Base-by-base conservation (phyloP, 2,888 invertebrate genomes). In the Callyntrura sp. region DNA sequence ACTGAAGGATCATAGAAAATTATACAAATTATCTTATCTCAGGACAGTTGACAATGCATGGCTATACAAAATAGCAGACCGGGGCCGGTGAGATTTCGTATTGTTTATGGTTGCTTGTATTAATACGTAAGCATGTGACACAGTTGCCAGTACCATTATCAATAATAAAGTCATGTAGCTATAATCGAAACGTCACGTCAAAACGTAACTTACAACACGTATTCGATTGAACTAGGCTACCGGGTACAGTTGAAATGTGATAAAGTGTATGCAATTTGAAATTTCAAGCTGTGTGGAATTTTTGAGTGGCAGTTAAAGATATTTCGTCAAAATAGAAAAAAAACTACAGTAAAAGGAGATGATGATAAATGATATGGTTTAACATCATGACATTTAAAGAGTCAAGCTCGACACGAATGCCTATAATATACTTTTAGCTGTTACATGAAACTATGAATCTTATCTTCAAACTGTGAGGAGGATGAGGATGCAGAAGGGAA, bases 321-420 rank as follows among this genome's bases (percentile, higher is more conserved):
- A 65, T 23, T 65, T 23, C 3, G 62, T 43, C 0, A 35, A 43
- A 60, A 81, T 35, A 14, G 4, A 51, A 51, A 51, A n/a, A 51
- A 11, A 51, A 51, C 1, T 14, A 51, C 43, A n/a, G 12, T 35
- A 51, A 8, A n/a, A n/a, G n/a, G n/a, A 60, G 79, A 60, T 60
- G 79, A 51, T 60, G 57, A 51, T 20, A 45, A 45, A 25, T 48
- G 45, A 35, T 51, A 51, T 11, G 51, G 51, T 51, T 11, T 65
- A 65, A 43, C 83, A 48, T 65, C n/a, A n/a, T 83, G 83, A 23
- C 51, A 83, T 68, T 81, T 81, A 45, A 35, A 20, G 35, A 35
- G 3, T 35, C 35, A 35, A 35, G 6, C 35, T 35, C 6, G 35
- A 35, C 35, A 35, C 35, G 35, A 35, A 35, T 35, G 35, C 35